Base-by-base conservation (phyloP, 2,888 invertebrate species). In the Philhelius pedissequus region DNA sequence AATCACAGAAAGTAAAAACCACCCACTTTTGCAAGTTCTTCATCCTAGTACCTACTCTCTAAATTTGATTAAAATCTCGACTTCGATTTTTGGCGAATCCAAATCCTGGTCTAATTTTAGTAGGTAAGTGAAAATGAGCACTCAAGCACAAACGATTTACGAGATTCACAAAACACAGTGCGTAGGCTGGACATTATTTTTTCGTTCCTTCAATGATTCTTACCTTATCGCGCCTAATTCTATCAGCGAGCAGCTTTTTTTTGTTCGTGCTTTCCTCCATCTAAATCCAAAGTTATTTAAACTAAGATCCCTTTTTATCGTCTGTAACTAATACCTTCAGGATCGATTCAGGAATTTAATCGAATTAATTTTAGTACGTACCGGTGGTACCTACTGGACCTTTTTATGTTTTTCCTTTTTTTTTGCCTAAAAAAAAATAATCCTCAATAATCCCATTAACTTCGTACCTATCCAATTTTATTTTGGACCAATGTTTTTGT, bases 241-340 rank as follows among this genome's bases (percentile, higher is more conserved):
- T 35, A 18, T 11, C 54, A 32, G 11, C 11, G 30, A 30, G 6
- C 11, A 20, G 11, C 54, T 13, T 56, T 20, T 11, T 18, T 15
- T 27, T 60, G 40, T 43, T 43, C 6, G 20, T 2, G 45, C 9
- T 6, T 5, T 9, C 15, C n/a, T 48, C 4, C 15, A 40, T 27
- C 8, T 38, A 43, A 62, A 62, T 43, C 43, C 43, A 52, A 32
- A 50, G 52, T 43, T 62, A 62, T 73, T 62, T 30, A 35, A 52
- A 30, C 40, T 52, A 30, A 52, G 64, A 62, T 73, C 62, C 62
- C 20, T 62, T 71, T 68, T 71, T 60, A 71, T 71, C 71, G 58
- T 50, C 71, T 60, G 56, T 58, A 58, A 50, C 68, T 76, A 76
- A 76, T 58, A 18, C 35, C 27, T 54, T 45, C 56, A 27, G 35